These are phyloP conservation scores for Anolis sagrei DNA, from an alignment of 2,113 vertebrate species.

Conservation along the genomic window DNA sequence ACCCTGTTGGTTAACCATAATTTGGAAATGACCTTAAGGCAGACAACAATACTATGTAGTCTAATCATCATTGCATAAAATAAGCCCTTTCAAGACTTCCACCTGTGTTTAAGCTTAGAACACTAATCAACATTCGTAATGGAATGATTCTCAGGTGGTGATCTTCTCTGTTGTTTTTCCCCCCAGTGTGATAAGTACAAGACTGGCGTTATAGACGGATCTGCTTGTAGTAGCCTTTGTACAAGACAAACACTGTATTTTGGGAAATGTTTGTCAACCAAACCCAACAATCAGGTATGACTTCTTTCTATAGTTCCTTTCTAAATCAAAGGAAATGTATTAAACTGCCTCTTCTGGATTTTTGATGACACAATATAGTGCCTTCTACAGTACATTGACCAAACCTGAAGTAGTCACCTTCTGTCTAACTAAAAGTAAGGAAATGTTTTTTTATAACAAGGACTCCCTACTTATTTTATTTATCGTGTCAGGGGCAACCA, in stretches of 20 bases:
- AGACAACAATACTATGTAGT: neutral
- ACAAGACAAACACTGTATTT: constrained; percentile 93
- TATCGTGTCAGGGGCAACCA: too few species aligned
- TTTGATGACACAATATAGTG: neutral
- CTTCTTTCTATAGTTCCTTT: constrained; percentile 1
- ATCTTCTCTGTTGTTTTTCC: constrained; percentile 36
- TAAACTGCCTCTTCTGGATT: neutral
- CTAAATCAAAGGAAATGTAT: neutral
- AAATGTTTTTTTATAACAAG: neutral
- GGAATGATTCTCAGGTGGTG: neutral
- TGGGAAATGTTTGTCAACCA: constrained; percentile 92
- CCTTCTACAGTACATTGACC: neutral
- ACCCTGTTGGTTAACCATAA: too few species aligned
- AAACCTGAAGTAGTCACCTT: neutral
- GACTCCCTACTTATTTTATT: neutral
- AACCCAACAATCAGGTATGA: constrained; percentile 90
- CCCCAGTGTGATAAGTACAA: constrained; percentile 94
- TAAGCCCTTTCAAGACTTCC: neutral
- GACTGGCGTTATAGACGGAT: constrained; percentile 93
- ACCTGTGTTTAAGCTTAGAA: neutral
- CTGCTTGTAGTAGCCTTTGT: constrained; percentile 95
- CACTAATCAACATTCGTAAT: neutral
- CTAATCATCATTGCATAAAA: neutral
- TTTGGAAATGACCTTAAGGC: too few species aligned
- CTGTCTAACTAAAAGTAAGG: neutral